A percentile compares a stretch with the other conserved stretches of the same genome.
phyloP scores from a whole-genome alignment of 2,797 vertebrate genomes.

The Hippocampus kuda region DNA sequence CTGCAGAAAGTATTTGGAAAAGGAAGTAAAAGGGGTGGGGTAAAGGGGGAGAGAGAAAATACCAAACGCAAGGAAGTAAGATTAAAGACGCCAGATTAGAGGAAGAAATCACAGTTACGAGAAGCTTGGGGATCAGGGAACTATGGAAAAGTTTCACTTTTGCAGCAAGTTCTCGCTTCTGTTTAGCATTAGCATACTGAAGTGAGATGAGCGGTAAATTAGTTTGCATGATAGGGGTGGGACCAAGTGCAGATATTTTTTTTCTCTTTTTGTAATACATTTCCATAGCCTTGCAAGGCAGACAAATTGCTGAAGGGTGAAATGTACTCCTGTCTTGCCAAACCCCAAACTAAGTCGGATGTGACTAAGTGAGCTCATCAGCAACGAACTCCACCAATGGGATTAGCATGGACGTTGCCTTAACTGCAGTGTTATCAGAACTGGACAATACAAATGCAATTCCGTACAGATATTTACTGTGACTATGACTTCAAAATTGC shows the following conservation, averaged over 20 bases:
- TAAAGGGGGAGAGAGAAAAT: neutral
- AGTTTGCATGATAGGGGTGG: constrained; percentile 5
- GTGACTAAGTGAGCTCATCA: neutral
- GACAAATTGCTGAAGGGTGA: neutral
- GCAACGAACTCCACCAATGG: neutral
- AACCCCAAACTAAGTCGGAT: neutral
- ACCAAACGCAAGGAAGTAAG: constrained; percentile 5
- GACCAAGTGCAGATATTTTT: neutral
- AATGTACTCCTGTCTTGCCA: neutral
- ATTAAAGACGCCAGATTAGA: neutral
- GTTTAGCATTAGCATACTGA: constrained; percentile 9
- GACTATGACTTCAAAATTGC: neutral
- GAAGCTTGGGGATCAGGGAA: constrained; percentile 12
- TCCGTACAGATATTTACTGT: neutral
- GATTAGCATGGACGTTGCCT: neutral
- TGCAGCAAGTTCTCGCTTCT: constrained; percentile 7
- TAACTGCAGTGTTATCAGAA: neutral
- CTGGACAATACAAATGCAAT: neutral
- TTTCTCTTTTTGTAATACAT: neutral
- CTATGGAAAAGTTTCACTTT: constrained; percentile 4
- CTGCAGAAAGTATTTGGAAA: constrained; percentile 1
- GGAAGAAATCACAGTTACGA: constrained; percentile 11
- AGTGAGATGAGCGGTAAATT: constrained; percentile 3
- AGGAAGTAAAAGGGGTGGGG: constrained; percentile 12
- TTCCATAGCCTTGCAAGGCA: neutral